A percentile compares a stretch with the other conserved stretches of the same genome.
Evolutionary conservation across 2,113 vertebrate genomes (phyloP).

Genomic region (Sylvicapra grimmia): DNA sequence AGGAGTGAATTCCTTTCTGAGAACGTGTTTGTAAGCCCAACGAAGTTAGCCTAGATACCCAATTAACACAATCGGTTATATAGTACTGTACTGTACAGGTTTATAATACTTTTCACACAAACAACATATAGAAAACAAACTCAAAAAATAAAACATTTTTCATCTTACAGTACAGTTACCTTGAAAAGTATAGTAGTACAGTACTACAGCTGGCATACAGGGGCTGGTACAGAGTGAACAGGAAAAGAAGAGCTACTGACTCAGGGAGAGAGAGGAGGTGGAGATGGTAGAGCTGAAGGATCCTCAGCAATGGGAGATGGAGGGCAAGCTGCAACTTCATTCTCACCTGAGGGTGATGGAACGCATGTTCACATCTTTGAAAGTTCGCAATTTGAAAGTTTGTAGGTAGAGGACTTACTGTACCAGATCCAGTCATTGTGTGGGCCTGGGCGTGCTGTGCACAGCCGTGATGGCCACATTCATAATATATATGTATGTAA

Average conservation of each 20-base stretch:
- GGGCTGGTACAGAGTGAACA: background rate
- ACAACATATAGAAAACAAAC: background rate
- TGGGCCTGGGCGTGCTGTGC: background rate
- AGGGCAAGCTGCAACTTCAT: background rate
- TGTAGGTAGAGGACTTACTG: background rate
- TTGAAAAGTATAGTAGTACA: background rate
- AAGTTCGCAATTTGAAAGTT: background rate
- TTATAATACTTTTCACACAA: background rate
- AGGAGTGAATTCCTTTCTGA: background rate
- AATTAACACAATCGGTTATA: background rate
- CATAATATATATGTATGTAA: background rate
- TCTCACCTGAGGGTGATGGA: background rate
- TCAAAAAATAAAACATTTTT: background rate
- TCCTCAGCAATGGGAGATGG: background rate
- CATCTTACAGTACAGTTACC: background rate
- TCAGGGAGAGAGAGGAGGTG: background rate
- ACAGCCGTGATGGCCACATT: rapidly evolving
- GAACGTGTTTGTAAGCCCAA: background rate
- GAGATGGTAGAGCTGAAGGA: background rate
- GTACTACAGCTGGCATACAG: too few species aligned
- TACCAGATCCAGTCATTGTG: background rate
- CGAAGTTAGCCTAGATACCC: background rate
- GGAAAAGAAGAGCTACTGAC: background rate
- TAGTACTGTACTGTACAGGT: background rate
- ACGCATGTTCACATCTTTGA: background rate